phyloP scores from a whole-genome alignment of 2,113 vertebrate genomes.

The Oreochromis aureus region DNA sequence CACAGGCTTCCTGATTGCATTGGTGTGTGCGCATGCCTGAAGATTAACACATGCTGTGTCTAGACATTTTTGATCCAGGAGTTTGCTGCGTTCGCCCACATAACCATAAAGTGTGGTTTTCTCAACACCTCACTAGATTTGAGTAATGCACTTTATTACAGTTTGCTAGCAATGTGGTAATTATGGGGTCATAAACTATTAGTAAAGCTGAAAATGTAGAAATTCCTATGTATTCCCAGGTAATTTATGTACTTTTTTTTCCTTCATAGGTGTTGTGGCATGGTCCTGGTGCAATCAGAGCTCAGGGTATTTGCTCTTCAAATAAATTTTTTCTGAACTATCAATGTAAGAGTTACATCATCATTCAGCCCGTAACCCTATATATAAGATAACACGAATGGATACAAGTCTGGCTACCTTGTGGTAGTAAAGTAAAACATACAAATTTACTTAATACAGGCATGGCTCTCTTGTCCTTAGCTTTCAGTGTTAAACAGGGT shows the following conservation, averaged over 20 bases:
- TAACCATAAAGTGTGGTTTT: background rate
- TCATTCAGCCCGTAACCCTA: background rate
- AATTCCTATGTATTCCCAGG: background rate
- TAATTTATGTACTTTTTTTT: background rate
- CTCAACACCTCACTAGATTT: background rate
- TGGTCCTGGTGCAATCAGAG: background rate
- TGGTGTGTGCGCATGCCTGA: background rate
- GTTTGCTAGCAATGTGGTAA: background rate
- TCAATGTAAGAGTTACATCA: background rate
- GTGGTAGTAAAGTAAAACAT: background rate
- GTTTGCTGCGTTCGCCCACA: background rate
- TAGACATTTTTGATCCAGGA: background rate
- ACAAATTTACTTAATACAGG: background rate
- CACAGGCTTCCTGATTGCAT: constrained; percentile 26
- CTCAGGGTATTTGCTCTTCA: background rate
- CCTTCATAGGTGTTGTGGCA: background rate
- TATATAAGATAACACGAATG: background rate
- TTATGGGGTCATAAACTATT: background rate
- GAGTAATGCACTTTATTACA: background rate
- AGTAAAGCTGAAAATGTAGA: background rate
- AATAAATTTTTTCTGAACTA: background rate
- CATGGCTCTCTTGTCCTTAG: background rate
- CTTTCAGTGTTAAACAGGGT: background rate
- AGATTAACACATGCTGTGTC: constrained; percentile 1
- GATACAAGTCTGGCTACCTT: background rate